Percentiles rank a stretch among this genome's conserved stretches.
These are phyloP conservation scores for Atta cephalotes DNA, from an alignment of 1,140 invertebrate species.

Conservation along the genomic window DNA sequence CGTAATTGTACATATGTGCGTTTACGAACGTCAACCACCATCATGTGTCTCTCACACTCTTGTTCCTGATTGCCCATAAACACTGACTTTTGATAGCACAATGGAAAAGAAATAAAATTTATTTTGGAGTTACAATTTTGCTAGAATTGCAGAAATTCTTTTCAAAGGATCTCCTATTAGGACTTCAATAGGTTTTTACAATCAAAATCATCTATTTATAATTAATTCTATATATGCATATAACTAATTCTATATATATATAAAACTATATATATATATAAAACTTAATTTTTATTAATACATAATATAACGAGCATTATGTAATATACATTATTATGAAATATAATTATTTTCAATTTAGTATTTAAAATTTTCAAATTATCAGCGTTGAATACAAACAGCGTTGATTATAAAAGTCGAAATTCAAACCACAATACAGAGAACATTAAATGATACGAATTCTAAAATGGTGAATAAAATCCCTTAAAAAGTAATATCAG, in stretches of 20 bases:
- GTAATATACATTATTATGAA: background rate
- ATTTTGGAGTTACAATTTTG: background rate
- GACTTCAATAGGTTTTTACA: background rate
- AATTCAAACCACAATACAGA: background rate
- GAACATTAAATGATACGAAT: background rate
- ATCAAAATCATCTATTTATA: background rate
- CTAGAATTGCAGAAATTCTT: background rate
- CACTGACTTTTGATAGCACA: slow-evolving; percentile 8
- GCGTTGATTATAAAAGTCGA: background rate
- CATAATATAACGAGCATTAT: no score
- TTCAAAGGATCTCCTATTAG: background rate
- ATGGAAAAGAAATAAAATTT: slow-evolving; percentile 22
- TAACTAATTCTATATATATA: no score
- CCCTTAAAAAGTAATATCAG: background rate
- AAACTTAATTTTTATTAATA: background rate
- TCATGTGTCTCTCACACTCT: background rate
- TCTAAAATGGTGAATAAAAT: background rate
- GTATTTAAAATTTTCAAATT: background rate
- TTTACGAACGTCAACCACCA: slow-evolving; percentile 17
- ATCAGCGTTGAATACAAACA: background rate
- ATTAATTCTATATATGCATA: background rate
- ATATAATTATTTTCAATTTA: background rate
- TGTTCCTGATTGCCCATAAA: slow-evolving; percentile 31
- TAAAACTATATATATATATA: no score
- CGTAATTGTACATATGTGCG: slow-evolving; percentile 48